Evolutionary conservation across 2,888 invertebrate genomes (phyloP), one percentile per base, ranked within the genome.

Genomic region (Drosophila lutescens): DNA sequence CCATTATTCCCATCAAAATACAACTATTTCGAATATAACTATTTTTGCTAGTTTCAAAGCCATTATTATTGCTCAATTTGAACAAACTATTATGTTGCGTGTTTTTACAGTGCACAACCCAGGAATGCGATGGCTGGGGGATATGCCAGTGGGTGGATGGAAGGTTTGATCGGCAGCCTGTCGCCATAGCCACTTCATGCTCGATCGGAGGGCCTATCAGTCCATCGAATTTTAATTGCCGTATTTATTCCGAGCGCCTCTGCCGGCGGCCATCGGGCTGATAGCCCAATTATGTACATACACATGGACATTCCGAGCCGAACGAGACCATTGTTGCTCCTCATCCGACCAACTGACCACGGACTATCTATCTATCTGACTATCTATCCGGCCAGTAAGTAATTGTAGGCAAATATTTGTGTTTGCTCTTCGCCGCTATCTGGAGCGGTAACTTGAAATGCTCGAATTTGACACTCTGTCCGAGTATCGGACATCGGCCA

Each of bases 391-490:
- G 53, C 56, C 57, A 63, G 67, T 76, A 84, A 86, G 85, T 84
- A 86, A 88, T 86, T 88, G 88, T 88, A 88, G 85, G 85, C 81
- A 85, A 85, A 85, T 85, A 81, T 85, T 85, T 85, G 79, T 81
- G 65, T 76, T 80, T 76, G 68, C 67, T 62, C 71, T 77, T 80
- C 55, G 76, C 69, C 75, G 76, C 80, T 80, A 86, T 85, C 78
- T 70, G 62, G 8, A 72, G 74, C 86, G 86, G 86, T 81, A 79
- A 87, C 86, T 79, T 87, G 77, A 89, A 87, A 80, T 83, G 81
- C 69, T 71, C 60, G 74, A 75, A 74, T 81, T 77, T 74, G 78
- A 86, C 80, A 83, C 79, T 77, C 79, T 82, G 75, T 72, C 76
- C 73, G 58, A 77, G 77, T 75, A 84, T 76, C 65, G 65, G 68